Base-by-base conservation (phyloP, 2,113 vertebrate genomes). In the Anthoscopus minutus region DNA sequence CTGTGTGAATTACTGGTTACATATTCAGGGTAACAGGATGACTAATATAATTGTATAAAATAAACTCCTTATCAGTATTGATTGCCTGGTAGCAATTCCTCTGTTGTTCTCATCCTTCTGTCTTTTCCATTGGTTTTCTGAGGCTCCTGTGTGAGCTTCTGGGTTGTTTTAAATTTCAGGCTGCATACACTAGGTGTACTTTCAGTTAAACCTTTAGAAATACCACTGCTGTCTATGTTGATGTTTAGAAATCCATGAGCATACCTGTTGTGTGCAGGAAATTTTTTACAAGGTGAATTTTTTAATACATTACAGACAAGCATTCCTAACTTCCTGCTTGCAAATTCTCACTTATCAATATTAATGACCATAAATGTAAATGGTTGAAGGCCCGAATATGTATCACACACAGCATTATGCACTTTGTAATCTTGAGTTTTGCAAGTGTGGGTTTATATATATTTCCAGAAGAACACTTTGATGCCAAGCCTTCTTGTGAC, bases 401-500 rank as follows among this genome's bases (percentile, higher is more conserved):
- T 18, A 3, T 65, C 37, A 17, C 0, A 1, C 48, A 10, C 19
- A 12, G 50, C 37, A 1, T 38, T 48, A 5, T 35, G 27, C 22
- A 15, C 35, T 24, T 13, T 50, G 13, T 37, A 10, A 45, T 4
- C 69, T n/a, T 6, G 27, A 47, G 18, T 85, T 74, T 30, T 80
- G 65, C 48, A 25, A 23, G 35, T 48, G 42, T 57, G 17, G 31
- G 3, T 13, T 44, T n/a, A 6, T 31, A 2, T 37, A 0, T 35
- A 1, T 42, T 50, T 77, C 40, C 50, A 54, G 78, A 65, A 50
- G 56, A 56, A 10, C 31, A 2, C 31, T 69, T 42, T 16, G 60
- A 11, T 70, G 48, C 56, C 42, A 35, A 73, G n/a, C 45, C 37
- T 33, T 8, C 37, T 54, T 53, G 1, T 58, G 54, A 30, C 22